A percentile compares a stretch with the other conserved stretches of the same genome.
Evolutionary conservation across 2,888 invertebrate species (phyloP).

Genomic region (Notodonta dromedarius): DNA sequence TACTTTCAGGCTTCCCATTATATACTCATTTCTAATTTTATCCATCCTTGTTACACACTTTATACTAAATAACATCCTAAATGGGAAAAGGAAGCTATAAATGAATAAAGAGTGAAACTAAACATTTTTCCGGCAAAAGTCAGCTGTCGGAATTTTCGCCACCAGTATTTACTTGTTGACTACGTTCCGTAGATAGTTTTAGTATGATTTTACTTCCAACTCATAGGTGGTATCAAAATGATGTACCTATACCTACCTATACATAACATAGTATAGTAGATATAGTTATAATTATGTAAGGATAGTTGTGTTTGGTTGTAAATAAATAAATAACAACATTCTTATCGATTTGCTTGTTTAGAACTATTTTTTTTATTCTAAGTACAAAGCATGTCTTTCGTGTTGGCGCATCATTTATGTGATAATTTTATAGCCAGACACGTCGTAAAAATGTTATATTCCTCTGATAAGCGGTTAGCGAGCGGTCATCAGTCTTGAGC

Average conservation of each 20-base stretch:
- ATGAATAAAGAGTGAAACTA: neutral
- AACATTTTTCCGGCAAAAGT: too few relatives aligned
- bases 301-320: too few relatives aligned
- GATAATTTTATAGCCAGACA: slow-evolving; percentile 4
- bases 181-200: too few relatives aligned
- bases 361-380: neutral
- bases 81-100: neutral
- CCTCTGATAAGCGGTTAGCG: slow-evolving; percentile 2
- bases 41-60: too few relatives aligned
- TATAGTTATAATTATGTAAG: too few relatives aligned
- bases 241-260: too few relatives aligned
- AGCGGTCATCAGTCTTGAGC: neutral
- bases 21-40: too few relatives aligned
- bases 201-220: too few relatives aligned
- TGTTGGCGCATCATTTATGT: neutral
- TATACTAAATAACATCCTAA: neutral
- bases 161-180: neutral
- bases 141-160: neutral
- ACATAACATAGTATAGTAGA: too few relatives aligned
- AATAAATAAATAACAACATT: too few relatives aligned
- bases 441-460: slow-evolving; percentile 4
- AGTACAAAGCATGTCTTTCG: slow-evolving; percentile 1
- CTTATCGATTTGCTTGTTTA: slow-evolving; percentile 6
- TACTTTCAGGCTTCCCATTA: too few relatives aligned
- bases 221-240: too few relatives aligned